Percentiles rank a stretch among this genome's conserved stretches.
Conservation (phyloP, 2,113 vertebrate genomes). For the Meriones unguiculatus region DNA sequence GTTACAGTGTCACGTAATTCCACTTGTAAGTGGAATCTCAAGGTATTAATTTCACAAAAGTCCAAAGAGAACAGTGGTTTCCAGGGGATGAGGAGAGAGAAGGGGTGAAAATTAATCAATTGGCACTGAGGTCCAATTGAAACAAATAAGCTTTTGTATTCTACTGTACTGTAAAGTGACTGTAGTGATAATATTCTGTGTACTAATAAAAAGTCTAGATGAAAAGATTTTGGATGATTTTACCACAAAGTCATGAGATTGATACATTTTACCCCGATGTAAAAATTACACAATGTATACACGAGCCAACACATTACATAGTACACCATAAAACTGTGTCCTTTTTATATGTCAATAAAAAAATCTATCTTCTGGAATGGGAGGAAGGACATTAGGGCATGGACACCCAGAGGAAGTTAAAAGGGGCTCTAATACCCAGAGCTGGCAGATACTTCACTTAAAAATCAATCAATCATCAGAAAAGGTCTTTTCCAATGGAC, state of each 20-base stretch:
- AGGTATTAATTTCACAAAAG: neutral
- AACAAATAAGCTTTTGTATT: neutral
- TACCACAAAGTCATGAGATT: neutral
- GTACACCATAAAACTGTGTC: neutral
- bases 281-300: neutral
- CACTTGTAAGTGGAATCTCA: neutral
- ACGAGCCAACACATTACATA: neutral
- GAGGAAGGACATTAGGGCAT: neutral
- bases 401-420: neutral
- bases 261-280: neutral
- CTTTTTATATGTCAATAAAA: constrained; percentile 29
- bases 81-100: neutral
- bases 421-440: neutral
- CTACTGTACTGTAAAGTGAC: neutral
- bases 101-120: neutral
- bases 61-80: neutral
- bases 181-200: neutral
- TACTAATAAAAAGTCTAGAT: neutral
- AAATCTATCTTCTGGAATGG: neutral
- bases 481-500: neutral
- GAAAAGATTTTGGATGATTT: neutral
- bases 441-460: neutral
- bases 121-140: neutral
- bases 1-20: neutral
- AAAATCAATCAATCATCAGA: neutral